phyloP scores from a whole-genome alignment of 2,888 invertebrate genomes.

The Aleiodes alternator region DNA sequence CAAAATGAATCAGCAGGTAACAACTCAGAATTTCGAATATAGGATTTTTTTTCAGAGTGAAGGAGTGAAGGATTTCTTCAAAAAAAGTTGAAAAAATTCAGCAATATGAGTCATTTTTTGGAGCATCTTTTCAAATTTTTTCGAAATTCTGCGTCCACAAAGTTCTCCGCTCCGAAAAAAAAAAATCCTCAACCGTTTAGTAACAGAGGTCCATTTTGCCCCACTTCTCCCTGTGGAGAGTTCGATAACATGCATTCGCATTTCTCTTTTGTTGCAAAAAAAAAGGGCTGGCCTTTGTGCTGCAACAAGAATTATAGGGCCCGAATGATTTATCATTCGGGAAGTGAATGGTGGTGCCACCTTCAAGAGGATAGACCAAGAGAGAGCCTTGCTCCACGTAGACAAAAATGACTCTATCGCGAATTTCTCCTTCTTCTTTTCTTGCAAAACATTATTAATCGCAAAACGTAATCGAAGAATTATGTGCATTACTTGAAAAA shows the following conservation, averaged over 20 bases:
- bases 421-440: neutral
- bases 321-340: slow-evolving; percentile 17
- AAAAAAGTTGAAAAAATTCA: no score
- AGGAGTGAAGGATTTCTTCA: no score
- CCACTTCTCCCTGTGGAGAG: neutral
- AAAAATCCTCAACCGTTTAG: no score
- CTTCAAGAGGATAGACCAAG: slow-evolving; percentile 29
- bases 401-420: slow-evolving; percentile 12
- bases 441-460: neutral
- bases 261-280: neutral
- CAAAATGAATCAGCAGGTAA: no score
- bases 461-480: slow-evolving; percentile 6
- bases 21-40: no score
- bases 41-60: no score
- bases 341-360: slow-evolving; percentile 28
- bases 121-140: no score
- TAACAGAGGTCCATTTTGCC: no score
- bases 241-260: neutral
- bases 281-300: slow-evolving; percentile 2
- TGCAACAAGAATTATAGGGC: neutral
- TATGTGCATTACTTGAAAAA: neutral
- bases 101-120: no score
- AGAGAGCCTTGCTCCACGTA: slow-evolving; percentile 10
- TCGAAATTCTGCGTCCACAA: no score
- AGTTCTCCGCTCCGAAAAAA: no score